Base-by-base conservation (phyloP, 2,888 invertebrate genomes). In the Pediacus dermestoides region DNA sequence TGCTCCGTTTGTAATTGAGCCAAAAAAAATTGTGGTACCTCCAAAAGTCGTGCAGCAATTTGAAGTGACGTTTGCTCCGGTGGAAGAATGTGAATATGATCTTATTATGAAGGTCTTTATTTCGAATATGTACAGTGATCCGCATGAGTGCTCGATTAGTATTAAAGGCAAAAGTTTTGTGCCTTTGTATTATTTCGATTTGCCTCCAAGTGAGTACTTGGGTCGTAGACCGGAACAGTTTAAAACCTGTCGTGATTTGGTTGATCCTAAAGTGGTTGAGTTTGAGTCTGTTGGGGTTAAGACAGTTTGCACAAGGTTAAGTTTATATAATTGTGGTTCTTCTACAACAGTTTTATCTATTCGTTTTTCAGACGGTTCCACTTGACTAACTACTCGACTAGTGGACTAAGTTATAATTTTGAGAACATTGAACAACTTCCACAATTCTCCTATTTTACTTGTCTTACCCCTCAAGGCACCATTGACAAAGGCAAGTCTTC, bases 161-260 rank as follows among this genome's bases (percentile, higher is more conserved):
- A 63, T 84, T 23, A 66, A 61, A 26, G 85, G 75, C 0, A 75
- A 74, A 51, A 80, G 84, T 44, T 55, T 82, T 33, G 70, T 83
- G 44, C 83, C 85, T 0, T 78, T 79, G 52, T 83, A 80, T 53
- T 83, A 85, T 60, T 78, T 86, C 52, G 82, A 84, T 47, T 68
- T 83, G 27, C 77, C 79, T 32, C 33, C 44, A 10, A 81, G 77
- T 32, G 78, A 81, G 63, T 82, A 82, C 60, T 58, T 82, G 30
- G 67, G 67, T 2, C 70, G 70, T n/a, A 69, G 71, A 14, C 64
- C 71, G 44, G 70, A 75, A 32, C 70, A 8, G 3, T n/a, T 71
- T 44, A 44, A 55, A 2, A 64, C 65, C 6, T 46, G 37, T 14
- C 16, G 32, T 2, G 36, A 39, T 4, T 30, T 52, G 10, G 27